Evolutionary conservation across 1,140 invertebrate species (phyloP).

Genomic region (Teleogryllus occipitalis): DNA sequence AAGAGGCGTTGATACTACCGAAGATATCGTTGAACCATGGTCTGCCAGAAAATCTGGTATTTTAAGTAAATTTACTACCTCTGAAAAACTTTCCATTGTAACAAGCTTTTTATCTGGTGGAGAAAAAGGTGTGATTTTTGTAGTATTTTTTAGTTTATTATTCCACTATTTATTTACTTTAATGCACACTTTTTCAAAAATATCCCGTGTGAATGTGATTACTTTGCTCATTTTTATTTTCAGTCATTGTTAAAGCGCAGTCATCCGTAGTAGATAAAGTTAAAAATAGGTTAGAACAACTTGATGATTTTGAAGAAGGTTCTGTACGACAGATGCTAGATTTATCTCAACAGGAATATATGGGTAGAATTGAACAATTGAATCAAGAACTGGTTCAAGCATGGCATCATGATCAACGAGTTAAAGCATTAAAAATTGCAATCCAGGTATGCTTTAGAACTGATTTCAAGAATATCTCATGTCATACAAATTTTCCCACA

Average conservation of each 20-base stretch:
- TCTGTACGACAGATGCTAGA: conserved; percentile 80
- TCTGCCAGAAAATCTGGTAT: conserved; percentile 58
- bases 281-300: conserved; percentile 80
- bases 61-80: conserved; percentile 81
- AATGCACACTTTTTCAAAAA: background rate
- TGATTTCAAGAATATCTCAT: no score
- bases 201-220: no score
- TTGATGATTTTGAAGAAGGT: conserved; percentile 91
- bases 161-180: background rate
- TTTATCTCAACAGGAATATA: conserved; percentile 86
- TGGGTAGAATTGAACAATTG: conserved; percentile 76
- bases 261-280: conserved; percentile 79
- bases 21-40: conserved; percentile 66
- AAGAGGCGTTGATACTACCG: conserved; percentile 38
- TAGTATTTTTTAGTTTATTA: conserved; percentile 10
- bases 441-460: conserved; percentile 40
- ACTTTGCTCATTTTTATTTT: conserved; percentile 25
- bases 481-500: no score
- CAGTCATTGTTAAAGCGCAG: conserved; percentile 67
- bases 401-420: conserved; percentile 89
- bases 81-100: conserved; percentile 80
- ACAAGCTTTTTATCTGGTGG: conserved; percentile 75
- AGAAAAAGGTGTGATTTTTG: conserved; percentile 57
- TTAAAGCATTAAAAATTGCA: conserved; percentile 92
- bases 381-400: conserved; percentile 80